These are phyloP conservation scores for Spicauda simplicius DNA, from an alignment of 2,888 invertebrate genomes.

Conservation along the genomic window DNA sequence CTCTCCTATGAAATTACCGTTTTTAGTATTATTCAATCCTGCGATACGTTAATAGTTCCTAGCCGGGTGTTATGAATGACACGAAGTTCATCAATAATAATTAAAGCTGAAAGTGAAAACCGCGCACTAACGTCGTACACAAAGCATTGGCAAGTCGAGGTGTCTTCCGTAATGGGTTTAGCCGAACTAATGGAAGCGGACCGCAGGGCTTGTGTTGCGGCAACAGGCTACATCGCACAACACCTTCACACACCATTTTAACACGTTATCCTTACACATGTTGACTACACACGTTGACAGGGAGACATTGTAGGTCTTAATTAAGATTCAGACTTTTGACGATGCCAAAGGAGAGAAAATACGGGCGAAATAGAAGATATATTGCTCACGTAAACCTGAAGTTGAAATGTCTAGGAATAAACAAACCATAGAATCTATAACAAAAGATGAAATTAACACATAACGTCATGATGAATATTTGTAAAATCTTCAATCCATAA, in stretches of 20 bases:
- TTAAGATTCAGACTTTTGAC: not conserved
- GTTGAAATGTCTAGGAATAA: too few relatives aligned
- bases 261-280: not conserved
- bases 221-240: constrained; percentile 56
- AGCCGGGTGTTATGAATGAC: not conserved
- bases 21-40: too few relatives aligned
- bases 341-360: not conserved
- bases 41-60: not conserved
- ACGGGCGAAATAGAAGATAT: too few relatives aligned
- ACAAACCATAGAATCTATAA: too few relatives aligned
- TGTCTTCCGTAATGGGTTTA: constrained; percentile 70
- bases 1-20: too few relatives aligned
- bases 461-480: too few relatives aligned
- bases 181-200: constrained; percentile 72
- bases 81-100: constrained; percentile 6
- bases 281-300: not conserved
- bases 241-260: constrained; percentile 36
- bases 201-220: constrained; percentile 73
- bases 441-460: too few relatives aligned
- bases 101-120: constrained; percentile 1
- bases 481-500: too few relatives aligned
- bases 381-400: too few relatives aligned
- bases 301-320: not conserved
- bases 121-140: constrained; percentile 10
- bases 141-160: constrained; percentile 42